Percentiles rank a stretch among this genome's conserved stretches.
Evolutionary conservation across 2,113 vertebrate genomes (phyloP).

Genomic region (Enhydra lutris): DNA sequence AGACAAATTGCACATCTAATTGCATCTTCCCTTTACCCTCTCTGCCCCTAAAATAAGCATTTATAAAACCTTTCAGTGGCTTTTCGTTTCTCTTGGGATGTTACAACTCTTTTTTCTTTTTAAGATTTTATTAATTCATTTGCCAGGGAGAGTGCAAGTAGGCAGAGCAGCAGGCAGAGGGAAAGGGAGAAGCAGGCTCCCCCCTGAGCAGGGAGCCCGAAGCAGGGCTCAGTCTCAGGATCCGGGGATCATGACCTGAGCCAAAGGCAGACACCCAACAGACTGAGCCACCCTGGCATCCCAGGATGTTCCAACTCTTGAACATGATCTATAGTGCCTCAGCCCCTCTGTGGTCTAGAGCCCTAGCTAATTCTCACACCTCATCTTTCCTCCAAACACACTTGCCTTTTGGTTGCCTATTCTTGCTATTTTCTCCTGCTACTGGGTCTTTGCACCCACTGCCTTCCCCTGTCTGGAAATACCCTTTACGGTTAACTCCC

Average conservation of each 20-base stretch:
- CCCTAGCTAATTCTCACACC: not conserved
- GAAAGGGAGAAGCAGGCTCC: too few relatives aligned
- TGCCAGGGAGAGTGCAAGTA: too few relatives aligned
- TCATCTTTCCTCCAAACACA: not conserved
- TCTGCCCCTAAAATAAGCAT: not conserved
- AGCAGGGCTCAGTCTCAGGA: too few relatives aligned
- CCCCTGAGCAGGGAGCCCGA: too few relatives aligned
- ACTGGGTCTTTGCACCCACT: not conserved
- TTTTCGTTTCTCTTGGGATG: not conserved
- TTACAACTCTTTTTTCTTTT: not conserved
- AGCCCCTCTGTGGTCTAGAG: not conserved
- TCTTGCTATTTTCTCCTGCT: not conserved
- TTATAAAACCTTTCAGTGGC: not conserved
- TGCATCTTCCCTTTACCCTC: not conserved
- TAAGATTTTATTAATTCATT: too few relatives aligned
- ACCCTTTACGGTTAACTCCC: not conserved
- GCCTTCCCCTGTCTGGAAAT: not conserved
- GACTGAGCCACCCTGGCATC: too few relatives aligned
- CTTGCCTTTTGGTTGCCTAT: not conserved
- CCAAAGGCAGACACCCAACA: too few relatives aligned
- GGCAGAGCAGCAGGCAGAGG: too few relatives aligned
- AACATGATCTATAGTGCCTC: not conserved
- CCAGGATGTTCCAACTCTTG: not conserved
- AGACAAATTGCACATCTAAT: not conserved
- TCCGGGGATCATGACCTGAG: too few relatives aligned